Evolutionary conservation across 1,140 invertebrate species (phyloP).

Genomic region (Idris sp.): DNA sequence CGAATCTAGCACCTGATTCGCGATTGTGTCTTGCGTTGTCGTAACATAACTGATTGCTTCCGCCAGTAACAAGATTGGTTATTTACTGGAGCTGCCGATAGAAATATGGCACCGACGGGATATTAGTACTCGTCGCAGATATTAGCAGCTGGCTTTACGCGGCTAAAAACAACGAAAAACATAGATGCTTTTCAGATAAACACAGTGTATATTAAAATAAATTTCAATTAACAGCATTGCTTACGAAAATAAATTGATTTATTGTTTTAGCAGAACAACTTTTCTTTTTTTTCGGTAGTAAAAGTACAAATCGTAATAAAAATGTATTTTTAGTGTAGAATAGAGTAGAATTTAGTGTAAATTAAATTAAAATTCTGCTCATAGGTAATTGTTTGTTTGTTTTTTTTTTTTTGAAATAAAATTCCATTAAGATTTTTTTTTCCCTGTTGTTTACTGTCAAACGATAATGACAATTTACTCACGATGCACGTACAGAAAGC

Average conservation of each 20-base stretch:
- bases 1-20: constrained; percentile 66
- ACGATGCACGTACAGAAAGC: constrained; percentile 54
- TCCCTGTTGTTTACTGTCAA: too few relatives aligned
- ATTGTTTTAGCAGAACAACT: too few relatives aligned
- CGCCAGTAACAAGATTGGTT: constrained; percentile 63
- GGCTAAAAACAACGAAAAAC: constrained; percentile 13
- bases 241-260: too few relatives aligned
- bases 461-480: constrained; percentile 58
- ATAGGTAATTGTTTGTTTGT: too few relatives aligned
- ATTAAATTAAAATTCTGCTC: too few relatives aligned
- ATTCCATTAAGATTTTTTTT: too few relatives aligned
- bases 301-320: too few relatives aligned
- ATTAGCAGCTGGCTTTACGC: constrained; percentile 53
- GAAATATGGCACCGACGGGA: constrained; percentile 57
- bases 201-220: constrained; percentile 51
- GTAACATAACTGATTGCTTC: constrained; percentile 71
- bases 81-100: constrained; percentile 61
- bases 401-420: too few relatives aligned
- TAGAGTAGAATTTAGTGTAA: too few relatives aligned
- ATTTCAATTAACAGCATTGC: constrained; percentile 51
- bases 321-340: too few relatives aligned
- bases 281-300: too few relatives aligned
- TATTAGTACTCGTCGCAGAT: constrained; percentile 60
- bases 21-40: constrained; percentile 65
- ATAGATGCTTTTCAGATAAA: constrained; percentile 47